phyloP scores from a whole-genome alignment of 2,888 invertebrate species.

The Tetrapedia diversipes region DNA sequence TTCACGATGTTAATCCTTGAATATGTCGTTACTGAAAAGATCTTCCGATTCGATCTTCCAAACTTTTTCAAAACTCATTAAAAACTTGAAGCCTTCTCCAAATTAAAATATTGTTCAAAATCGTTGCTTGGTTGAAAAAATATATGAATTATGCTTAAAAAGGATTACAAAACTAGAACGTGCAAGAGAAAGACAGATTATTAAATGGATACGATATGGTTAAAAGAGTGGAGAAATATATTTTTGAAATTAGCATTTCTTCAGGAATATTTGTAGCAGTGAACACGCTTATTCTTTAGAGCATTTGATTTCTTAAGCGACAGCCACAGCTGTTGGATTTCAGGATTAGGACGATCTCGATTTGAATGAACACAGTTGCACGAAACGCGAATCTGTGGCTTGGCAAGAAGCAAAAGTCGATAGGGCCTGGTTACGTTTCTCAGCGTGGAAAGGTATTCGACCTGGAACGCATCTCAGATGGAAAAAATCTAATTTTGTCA shows the following conservation, averaged over 20 bases:
- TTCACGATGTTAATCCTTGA: too few species aligned
- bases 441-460: slow-evolving; percentile 38
- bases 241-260: not conserved
- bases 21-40: too few species aligned
- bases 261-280: not conserved
- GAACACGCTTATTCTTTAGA: not conserved
- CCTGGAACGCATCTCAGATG: slow-evolving; percentile 32
- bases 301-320: slow-evolving; percentile 30
- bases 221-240: too few species aligned
- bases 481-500: slow-evolving; percentile 48
- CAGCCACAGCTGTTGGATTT: slow-evolving; percentile 22
- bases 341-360: slow-evolving; percentile 38
- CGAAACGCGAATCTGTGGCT: slow-evolving; percentile 45
- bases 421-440: slow-evolving; percentile 36
- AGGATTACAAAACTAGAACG: too few species aligned
- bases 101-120: too few species aligned
- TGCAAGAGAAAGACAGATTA: too few species aligned
- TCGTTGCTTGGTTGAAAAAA: too few species aligned
- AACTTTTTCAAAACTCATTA: too few species aligned
- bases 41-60: too few species aligned
- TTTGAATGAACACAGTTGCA: slow-evolving; percentile 14
- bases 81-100: too few species aligned
- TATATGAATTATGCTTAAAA: too few species aligned
- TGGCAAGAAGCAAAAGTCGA: slow-evolving; percentile 54
- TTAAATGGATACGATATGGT: too few species aligned